A percentile compares a stretch with the other conserved stretches of the same genome.
Conservation (phyloP, 2,113 vertebrate genomes). For the Verasper variegatus region DNA sequence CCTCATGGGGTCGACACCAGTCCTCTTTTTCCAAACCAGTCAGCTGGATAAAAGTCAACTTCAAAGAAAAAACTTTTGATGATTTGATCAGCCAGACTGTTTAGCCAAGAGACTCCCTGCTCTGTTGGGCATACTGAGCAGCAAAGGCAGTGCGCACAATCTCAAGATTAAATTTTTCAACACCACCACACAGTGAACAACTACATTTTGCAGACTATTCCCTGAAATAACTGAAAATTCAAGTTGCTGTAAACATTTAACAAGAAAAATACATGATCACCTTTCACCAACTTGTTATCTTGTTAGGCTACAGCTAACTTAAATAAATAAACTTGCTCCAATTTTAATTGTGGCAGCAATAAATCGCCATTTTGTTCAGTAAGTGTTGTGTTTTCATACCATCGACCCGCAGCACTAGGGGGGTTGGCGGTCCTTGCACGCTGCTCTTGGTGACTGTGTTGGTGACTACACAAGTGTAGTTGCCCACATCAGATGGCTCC, state of each 20-base stretch:
- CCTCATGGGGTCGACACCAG: neutral
- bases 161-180: too few relatives aligned
- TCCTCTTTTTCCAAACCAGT: neutral
- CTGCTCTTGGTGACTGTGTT: constrained; percentile 90
- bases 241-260: too few relatives aligned
- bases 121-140: neutral
- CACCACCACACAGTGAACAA: too few relatives aligned
- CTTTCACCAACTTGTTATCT: too few relatives aligned
- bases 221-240: too few relatives aligned
- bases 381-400: constrained; percentile 78
- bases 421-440: constrained; percentile 91
- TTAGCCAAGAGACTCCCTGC: neutral
- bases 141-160: neutral
- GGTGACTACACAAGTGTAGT: constrained; percentile 96
- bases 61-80: constrained; percentile 15
- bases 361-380: neutral
- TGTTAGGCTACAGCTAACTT: too few relatives aligned
- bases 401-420: constrained; percentile 89
- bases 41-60: neutral
- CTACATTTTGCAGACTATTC: too few relatives aligned
- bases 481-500: constrained; percentile 91
- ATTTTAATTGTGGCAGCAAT: neutral
- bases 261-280: too few relatives aligned
- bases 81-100: neutral
- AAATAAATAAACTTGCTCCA: too few relatives aligned